A percentile compares a stretch with the other conserved stretches of the same genome.
phyloP scores from a whole-genome alignment of 2,888 invertebrate genomes.

The Graphium colonna region DNA sequence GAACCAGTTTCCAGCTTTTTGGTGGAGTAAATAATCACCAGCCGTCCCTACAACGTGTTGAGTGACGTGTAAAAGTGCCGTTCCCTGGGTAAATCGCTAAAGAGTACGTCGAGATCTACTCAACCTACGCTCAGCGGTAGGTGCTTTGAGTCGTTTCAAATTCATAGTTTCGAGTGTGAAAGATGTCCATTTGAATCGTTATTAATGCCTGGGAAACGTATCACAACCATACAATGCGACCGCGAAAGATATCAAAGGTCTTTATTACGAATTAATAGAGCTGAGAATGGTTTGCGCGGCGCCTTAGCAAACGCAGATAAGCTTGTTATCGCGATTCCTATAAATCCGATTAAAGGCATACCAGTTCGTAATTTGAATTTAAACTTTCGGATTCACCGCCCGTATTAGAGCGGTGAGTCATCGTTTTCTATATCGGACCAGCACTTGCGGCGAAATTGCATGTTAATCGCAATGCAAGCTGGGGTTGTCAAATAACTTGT shows the following conservation, averaged over 20 bases:
- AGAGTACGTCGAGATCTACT: not conserved
- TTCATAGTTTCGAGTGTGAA: conserved; percentile 23
- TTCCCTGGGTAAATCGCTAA: not conserved
- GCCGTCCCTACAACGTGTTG: not conserved
- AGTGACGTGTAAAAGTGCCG: conserved; percentile 3
- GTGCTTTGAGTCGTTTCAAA: conserved; percentile 17
- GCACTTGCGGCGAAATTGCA: conserved; percentile 22
- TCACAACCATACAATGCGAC: conserved; percentile 5
- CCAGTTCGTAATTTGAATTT: conserved; percentile 42
- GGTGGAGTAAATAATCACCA: conserved; percentile 2
- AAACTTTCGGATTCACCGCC: conserved; percentile 32
- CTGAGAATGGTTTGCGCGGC: not conserved
- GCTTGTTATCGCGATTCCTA: conserved; percentile 23
- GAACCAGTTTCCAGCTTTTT: conserved; percentile 8
- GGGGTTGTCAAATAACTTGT: not conserved
- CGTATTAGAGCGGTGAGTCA: conserved; percentile 32
- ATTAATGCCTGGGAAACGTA: conserved; percentile 21
- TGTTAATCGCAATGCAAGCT: not conserved
- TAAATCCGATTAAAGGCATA: conserved; percentile 37
- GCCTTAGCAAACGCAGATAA: not conserved
- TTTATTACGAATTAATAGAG: not conserved
- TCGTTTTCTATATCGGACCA: conserved; percentile 19
- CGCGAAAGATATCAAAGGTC: not conserved
- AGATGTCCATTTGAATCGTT: conserved; percentile 24
- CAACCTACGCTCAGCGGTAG: conserved; percentile 12